A percentile compares a stretch with the other conserved stretches of the same genome.
Conservation (phyloP, 2,113 vertebrate genomes). For the Ariopsis seemanni region DNA sequence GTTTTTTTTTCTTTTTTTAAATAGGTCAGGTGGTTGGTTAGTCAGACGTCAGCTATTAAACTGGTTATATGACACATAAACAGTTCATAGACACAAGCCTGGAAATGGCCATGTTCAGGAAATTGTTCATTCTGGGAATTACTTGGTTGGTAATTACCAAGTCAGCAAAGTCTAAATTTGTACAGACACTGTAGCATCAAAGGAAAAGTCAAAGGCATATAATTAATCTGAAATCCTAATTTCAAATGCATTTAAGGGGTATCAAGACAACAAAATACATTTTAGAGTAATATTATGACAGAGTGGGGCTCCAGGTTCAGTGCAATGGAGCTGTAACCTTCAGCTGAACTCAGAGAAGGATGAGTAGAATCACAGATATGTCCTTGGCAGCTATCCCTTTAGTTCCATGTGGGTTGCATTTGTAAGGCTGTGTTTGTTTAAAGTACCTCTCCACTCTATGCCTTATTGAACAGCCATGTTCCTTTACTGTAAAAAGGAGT, state of each 20-base stretch:
- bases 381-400: conserved; percentile 50
- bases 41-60: conserved; percentile 37
- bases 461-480: conserved; percentile 44
- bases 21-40: conserved; percentile 25
- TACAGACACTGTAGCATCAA: conserved; percentile 38
- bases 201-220: conserved; percentile 41
- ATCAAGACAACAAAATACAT: not conserved
- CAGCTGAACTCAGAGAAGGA: conserved; percentile 49
- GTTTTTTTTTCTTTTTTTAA: not conserved
- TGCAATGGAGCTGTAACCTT: conserved; percentile 41
- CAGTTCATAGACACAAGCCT: conserved; percentile 29
- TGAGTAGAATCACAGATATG: conserved; percentile 58
- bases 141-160: conserved; percentile 16
- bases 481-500: conserved; percentile 39
- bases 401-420: conserved; percentile 58
- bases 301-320: conserved; percentile 27
- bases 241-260: not conserved
- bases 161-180: conserved; percentile 38
- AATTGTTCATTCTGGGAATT: conserved; percentile 27
- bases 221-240: not conserved
- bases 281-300: not conserved
- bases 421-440: conserved; percentile 56
- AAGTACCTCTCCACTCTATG: conserved; percentile 49
- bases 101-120: not conserved
- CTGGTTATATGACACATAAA: conserved; percentile 40